These are phyloP conservation scores for Thereva unica DNA, from an alignment of 2,888 invertebrate species.

Conservation along the genomic window DNA sequence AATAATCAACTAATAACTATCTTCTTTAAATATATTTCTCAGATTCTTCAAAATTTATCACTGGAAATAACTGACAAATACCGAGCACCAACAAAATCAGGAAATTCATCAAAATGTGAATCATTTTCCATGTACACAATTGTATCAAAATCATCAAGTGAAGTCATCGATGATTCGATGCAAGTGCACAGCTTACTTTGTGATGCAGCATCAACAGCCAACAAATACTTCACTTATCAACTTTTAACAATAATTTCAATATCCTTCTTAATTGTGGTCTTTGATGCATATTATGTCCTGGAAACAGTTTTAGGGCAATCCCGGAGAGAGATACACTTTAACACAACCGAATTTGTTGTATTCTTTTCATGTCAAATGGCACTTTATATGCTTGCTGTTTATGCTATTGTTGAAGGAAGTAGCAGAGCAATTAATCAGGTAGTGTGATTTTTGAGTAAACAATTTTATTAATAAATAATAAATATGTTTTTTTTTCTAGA, in stretches of 20 bases:
- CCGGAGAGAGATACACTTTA: conserved; percentile 54
- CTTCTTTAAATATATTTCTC: too few species aligned
- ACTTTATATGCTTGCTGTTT: conserved; percentile 54
- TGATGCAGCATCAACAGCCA: conserved; percentile 56
- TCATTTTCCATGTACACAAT: conserved; percentile 57
- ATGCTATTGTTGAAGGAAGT: conserved; percentile 57
- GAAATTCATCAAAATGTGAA: conserved; percentile 46
- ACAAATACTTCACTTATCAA: conserved; percentile 58
- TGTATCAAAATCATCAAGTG: conserved; percentile 43
- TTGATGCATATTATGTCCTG: conserved; percentile 57
- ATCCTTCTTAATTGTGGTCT: conserved; percentile 57
- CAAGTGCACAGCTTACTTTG: conserved; percentile 52
- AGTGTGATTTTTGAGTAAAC: background rate
- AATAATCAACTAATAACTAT: too few species aligned
- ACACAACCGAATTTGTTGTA: conserved; percentile 55
- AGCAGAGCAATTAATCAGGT: conserved; percentile 56
- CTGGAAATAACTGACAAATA: too few species aligned
- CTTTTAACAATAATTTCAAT: conserved; percentile 57
- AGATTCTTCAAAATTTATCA: too few species aligned
- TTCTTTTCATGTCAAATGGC: conserved; percentile 58
- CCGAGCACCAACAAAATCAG: too few species aligned
- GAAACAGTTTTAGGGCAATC: conserved; percentile 55
- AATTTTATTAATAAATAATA: background rate
- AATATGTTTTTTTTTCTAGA: conserved; percentile 40
- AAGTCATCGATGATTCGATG: conserved; percentile 20